A percentile compares a stretch with the other conserved stretches of the same genome.
These are phyloP conservation scores for Erebia aethiops DNA, from an alignment of 2,888 invertebrate genomes.

Conservation along the genomic window DNA sequence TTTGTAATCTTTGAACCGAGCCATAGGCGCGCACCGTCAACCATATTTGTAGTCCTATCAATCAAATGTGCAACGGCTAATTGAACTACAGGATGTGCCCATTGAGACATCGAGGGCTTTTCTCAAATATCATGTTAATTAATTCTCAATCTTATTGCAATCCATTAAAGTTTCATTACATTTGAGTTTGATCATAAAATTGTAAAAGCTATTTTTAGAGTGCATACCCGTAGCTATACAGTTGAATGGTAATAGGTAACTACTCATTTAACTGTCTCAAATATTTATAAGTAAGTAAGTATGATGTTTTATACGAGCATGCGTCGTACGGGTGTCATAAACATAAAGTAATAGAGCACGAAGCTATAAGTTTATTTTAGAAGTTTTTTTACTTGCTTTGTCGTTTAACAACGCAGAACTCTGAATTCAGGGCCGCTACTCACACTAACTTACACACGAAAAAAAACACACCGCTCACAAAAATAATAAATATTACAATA, in stretches of 20 bases:
- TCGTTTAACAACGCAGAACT: no score
- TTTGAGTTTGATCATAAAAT: not conserved
- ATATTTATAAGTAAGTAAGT: conserved; percentile 11
- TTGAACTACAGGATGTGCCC: conserved; percentile 77
- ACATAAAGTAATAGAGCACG: not conserved
- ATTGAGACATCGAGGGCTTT: conserved; percentile 51
- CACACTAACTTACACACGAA: no score
- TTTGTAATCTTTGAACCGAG: conserved; percentile 20
- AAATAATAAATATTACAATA: no score
- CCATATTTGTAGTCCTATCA: conserved; percentile 51
- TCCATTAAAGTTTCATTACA: conserved; percentile 26
- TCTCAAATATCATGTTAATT: conserved; percentile 24
- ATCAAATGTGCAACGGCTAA: conserved; percentile 70
- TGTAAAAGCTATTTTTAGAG: conserved; percentile 28
- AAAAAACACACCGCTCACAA: no score
- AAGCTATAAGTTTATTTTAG: no score
- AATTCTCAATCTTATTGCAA: conserved; percentile 34
- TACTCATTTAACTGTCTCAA: conserved; percentile 23
- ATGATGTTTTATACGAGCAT: conserved; percentile 11
- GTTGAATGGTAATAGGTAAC: conserved; percentile 20
- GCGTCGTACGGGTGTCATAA: not conserved
- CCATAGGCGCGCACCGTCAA: conserved; percentile 37
- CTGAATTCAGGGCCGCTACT: no score
- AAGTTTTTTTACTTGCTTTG: no score
- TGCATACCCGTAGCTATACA: conserved; percentile 21